Evolutionary conservation across 2,113 vertebrate genomes (phyloP).

Genomic region (Beaufortia kweichowensis): DNA sequence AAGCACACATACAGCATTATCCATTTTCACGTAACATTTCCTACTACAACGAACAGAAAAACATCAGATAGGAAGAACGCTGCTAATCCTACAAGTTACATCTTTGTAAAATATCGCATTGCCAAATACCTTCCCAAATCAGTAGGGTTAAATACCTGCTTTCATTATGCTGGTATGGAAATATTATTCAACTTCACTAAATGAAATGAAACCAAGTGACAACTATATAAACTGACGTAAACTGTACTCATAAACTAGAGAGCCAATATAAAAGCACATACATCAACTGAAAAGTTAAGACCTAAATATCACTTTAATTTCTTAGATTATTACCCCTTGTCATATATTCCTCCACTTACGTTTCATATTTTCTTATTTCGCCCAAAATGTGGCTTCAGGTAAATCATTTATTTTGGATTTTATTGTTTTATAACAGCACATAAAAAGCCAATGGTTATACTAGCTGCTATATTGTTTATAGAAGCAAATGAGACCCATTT

Average conservation of each 20-base stretch:
- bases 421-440: constrained; percentile 39
- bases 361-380: constrained; percentile 15
- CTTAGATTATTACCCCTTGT: neutral
- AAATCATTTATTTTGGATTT: constrained; percentile 20
- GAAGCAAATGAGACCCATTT: constrained; percentile 44
- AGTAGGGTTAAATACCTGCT: neutral
- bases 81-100: neutral
- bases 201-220: too few species aligned
- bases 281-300: neutral
- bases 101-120: constrained; percentile 14
- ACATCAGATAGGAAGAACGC: neutral
- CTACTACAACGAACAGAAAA: neutral
- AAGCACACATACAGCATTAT: neutral
- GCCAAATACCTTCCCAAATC: constrained; percentile 8
- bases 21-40: neutral
- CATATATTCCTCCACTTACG: neutral
- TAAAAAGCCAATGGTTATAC: constrained; percentile 45
- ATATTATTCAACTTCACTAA: neutral
- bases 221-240: neutral
- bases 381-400: constrained; percentile 3
- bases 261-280: constrained; percentile 33
- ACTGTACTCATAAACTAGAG: neutral
- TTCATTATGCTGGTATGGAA: neutral
- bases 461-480: constrained; percentile 56
- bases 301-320: constrained; percentile 9